Evolutionary conservation across 2,888 invertebrate genomes (phyloP), one percentile per base, ranked within the genome.

Genomic region (Temnothorax ravouxi): DNA sequence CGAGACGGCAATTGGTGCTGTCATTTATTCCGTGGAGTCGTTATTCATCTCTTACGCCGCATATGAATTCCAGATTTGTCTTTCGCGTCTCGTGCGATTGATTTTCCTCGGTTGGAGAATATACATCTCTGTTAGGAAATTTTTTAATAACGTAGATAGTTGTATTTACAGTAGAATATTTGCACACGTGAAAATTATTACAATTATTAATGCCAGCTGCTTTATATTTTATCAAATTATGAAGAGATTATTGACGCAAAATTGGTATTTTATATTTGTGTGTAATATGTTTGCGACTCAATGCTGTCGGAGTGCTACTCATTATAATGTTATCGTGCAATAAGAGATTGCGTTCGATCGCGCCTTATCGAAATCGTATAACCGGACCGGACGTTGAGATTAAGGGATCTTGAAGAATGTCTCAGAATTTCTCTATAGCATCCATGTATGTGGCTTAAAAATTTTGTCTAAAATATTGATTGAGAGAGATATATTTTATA

Each of bases 11-110:
- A 72, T 71, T 44, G 56, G 56, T 21, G 8, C 56, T 47, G 56
- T 71, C 76, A 66, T 25, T 76, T 54, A 25, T 66, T 41, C 25
- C 41, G 74, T 15, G 25, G 38, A 38, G n/a, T 44, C 38, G 11
- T 66, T 44, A 54, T 59, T 69, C 15, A 34, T 67, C 50, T 69
- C 4, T 56, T 15, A 15, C 72, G 21, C 72, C 18, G 11, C 56
- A 8, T 38, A 59, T 59, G 21, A n/a, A 38, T 69, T 69, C n/a
- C 4, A n/a, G 25, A 66, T 66, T 50, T 29, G n/a, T 56, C 15
- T 34, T 41, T 18, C 44, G 44, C 8, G 5, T 38, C 9, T n/a
- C 15, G 56, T 11, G 25, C 25, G 25, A 52, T 25, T 15, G 44
- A 59, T 44, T n/a, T 54, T 71, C 34, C 67, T 29, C n/a, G 3